Evolutionary conservation across 2,888 invertebrate species (phyloP), one percentile per base, ranked within the genome.

Genomic region (Tenthredo amoena): DNA sequence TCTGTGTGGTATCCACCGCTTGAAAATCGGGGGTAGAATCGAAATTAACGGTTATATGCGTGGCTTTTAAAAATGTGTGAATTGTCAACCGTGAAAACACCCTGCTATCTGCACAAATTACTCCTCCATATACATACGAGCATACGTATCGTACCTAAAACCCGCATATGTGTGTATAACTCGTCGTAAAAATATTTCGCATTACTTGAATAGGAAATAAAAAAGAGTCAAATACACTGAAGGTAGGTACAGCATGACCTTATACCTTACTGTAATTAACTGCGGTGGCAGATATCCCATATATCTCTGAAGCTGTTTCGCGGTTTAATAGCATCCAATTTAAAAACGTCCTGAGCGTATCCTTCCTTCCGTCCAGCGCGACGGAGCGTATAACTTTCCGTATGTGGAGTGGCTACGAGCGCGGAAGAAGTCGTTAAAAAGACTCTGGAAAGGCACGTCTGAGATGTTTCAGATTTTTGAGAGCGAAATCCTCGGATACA

Each of bases 301-400:
- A 43, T 74, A 40, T 74, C 40, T 74, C 21, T 10, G 31, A 62
- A 58, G 62, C 81, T 81, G 81, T 81, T 81, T 81, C 62, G n/a
- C 81, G 40, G 77, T 62, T 81, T 81, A 58, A 58, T 81, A 62
- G 81, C 58, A 81, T 81, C 58, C 62, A 81, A 81, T 81, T 81
- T 81, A 62, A 58, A 81, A 77, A 55, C 26, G 58, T 62, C 81
- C 50, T 81, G 81, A 62, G 62, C 58, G 62, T 40, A 81, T n/a
- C 47, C 47, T 21, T 26, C 72, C 26, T 43, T 74, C 43, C 72
- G 72, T 74, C 72, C 37, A 81, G 62, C 37, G 58, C 50, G 81
- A 74, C 81, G 62, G 37, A 81, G 81, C 81, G 72, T 74, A 74
- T 62, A 58, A n/a, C n/a, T 62, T 50, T 37, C 37, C 34, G 81